phyloP scores from a whole-genome alignment of 2,113 vertebrate genomes.

The Pelvicachromis taeniatus region DNA sequence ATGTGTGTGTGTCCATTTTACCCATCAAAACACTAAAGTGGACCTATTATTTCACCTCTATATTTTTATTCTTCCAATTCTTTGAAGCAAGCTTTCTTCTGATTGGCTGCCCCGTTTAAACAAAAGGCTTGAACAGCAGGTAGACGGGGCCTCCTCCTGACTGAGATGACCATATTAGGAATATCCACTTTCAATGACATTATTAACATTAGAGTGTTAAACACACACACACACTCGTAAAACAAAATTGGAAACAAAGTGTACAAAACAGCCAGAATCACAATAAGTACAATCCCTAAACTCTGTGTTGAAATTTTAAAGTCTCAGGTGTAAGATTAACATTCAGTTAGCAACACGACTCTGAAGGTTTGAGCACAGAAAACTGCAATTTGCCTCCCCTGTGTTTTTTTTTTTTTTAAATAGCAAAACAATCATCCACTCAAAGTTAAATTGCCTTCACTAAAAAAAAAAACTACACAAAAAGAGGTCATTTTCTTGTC shows the following conservation, averaged over 20 bases:
- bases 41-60: background rate
- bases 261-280: background rate
- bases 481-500: background rate
- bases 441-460: background rate
- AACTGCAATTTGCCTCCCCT: background rate
- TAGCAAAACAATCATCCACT: background rate
- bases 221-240: background rate
- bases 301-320: background rate
- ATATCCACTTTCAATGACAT: background rate
- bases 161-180: background rate
- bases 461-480: background rate
- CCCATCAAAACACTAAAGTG: background rate
- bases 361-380: background rate
- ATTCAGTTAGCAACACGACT: background rate
- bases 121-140: background rate
- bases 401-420: background rate
- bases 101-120: background rate
- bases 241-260: background rate
- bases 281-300: background rate
- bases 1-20: background rate
- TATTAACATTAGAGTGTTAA: background rate
- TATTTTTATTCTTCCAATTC: background rate
- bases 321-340: background rate
- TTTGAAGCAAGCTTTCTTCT: background rate
- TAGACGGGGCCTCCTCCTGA: rapidly evolving